Evolutionary conservation across 2,113 vertebrate species (phyloP).

Genomic region (Pluvialis apricaria): DNA sequence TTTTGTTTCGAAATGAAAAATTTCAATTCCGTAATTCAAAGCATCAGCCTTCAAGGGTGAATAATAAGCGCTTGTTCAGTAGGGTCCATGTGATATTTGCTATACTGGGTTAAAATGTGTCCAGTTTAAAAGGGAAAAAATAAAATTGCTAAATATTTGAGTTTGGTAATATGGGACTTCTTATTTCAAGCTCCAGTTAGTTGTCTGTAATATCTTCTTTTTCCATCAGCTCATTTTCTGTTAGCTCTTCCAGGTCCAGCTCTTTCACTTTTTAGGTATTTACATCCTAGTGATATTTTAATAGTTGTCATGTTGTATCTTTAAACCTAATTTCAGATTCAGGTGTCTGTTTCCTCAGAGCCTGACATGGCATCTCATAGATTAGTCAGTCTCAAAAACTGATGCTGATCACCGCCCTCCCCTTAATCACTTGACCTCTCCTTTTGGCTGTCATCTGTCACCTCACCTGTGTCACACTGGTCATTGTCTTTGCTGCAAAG

Average conservation of each 20-base stretch:
- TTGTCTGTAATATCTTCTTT: background rate
- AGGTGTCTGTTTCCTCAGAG: background rate
- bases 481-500: background rate
- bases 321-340: background rate
- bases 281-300: background rate
- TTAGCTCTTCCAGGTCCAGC: background rate
- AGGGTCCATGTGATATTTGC: background rate
- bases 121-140: background rate
- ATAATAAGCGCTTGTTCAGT: background rate
- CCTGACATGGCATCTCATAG: background rate
- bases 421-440: background rate
- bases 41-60: background rate
- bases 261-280: background rate
- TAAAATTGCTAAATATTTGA: background rate
- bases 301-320: background rate
- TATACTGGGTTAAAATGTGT: background rate
- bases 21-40: background rate
- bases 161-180: background rate
- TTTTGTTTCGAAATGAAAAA: background rate
- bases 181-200: background rate
- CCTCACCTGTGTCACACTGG: fast-evolving
- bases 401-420: background rate
- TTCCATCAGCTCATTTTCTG: background rate
- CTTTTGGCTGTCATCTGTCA: background rate
- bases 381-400: background rate